Base-by-base conservation (phyloP, 2,888 invertebrate genomes). In the Noctua janthe region DNA sequence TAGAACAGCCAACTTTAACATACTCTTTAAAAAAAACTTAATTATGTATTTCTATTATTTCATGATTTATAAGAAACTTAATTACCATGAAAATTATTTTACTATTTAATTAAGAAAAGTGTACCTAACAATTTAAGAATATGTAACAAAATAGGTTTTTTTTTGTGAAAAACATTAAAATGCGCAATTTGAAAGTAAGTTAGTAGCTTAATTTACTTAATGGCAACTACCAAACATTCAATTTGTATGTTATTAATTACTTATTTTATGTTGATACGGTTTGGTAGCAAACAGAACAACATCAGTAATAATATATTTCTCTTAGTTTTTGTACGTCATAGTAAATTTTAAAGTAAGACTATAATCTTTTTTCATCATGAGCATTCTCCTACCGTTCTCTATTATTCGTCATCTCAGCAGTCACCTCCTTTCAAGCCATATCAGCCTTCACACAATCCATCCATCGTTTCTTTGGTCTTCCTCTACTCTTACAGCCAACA, bases 181-280 rank as follows among this genome's bases (percentile, higher is more conserved):
- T 20, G 23, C 29, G 29, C 23, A 29, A 39, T 69, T 74, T 74
- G n/a, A 64, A n/a, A 23, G 10, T 35, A 54, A 35, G 17, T 54
- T 23, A 59, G 17, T 79, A 66, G n/a, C 35, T 73, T 56, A 64
- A 62, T 70, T 78, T 56, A 39, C 39, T 43, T 59, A 82, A 78
- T 73, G 17, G 56, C 7, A 43, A 8, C 35, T 70, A 73, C 8
- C 0, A 15, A 64, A 62, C 66, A 71, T 74, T 74, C 64, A 64
- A 69, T 84, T 70, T 59, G 56, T 79, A 51, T 39, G 43, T 56
- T 66, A 70, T 66, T 54, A 74, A 62, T 71, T 66, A 59, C 1
- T 62, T 64, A 70, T 56, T 83, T 74, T 49, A 74, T 15, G 23
- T 23, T 62, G 51, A 43, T 71, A 73, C 8, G 54, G 47, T 77